Evolutionary conservation across 2,797 vertebrate genomes (phyloP).

Genomic region (Neomorphus geoffroyi): DNA sequence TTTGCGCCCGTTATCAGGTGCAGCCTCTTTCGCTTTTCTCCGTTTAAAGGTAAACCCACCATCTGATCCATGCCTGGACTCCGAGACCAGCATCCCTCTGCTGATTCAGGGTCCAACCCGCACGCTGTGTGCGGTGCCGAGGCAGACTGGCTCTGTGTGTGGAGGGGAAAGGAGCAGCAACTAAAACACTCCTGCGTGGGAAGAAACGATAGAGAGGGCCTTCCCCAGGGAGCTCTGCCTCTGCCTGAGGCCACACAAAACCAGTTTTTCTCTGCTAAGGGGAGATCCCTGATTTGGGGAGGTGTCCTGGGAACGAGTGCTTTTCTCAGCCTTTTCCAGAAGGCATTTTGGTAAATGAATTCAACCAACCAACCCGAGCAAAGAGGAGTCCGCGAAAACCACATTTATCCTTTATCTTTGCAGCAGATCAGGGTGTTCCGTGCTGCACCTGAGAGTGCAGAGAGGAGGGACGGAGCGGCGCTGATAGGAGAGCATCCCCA

Average conservation of each 20-base stretch:
- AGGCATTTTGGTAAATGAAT: not conserved
- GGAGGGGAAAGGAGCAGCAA: not conserved
- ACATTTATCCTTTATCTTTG: not conserved
- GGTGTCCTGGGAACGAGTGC: not conserved
- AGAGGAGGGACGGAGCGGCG: not conserved
- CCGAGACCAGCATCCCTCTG: not conserved
- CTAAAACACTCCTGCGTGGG: not conserved
- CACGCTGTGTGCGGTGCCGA: fast-evolving
- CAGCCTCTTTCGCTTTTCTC: not conserved
- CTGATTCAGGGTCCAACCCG: not conserved
- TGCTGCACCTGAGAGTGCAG: no score
- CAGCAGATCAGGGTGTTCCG: not conserved
- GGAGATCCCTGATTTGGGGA: fast-evolving
- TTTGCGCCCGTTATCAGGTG: not conserved
- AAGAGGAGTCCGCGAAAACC: not conserved
- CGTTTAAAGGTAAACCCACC: fast-evolving
- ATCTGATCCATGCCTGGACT: fast-evolving
- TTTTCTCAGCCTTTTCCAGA: not conserved
- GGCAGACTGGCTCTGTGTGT: not conserved
- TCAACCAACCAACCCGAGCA: not conserved
- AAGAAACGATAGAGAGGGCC: not conserved
- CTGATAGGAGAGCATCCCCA: not conserved
- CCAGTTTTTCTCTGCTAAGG: not conserved
- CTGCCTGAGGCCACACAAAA: not conserved
- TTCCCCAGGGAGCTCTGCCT: not conserved